Base-by-base conservation (phyloP, 2,888 invertebrate species). In the Sipha maydis region DNA sequence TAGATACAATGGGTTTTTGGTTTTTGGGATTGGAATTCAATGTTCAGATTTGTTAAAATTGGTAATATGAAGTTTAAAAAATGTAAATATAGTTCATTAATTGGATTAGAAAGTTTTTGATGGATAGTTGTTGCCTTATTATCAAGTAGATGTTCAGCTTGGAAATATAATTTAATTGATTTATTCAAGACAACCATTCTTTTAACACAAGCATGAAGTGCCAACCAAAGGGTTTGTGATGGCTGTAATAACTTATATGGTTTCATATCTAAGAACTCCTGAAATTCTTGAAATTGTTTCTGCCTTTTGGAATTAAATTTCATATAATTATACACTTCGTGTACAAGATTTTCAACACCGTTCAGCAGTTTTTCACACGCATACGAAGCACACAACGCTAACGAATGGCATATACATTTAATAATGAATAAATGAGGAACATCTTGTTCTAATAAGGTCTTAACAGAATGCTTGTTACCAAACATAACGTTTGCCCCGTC, bases 401-500 rank as follows among this genome's bases (percentile, higher is more conserved):
- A 91, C 84, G 91, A 91, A 89, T 92, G 91, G 89, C 91, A 92
- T n/a, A 91, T 91, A 86, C 91, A 92, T 90, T 91, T 92, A 85
- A 92, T 90, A 28, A 91, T 89, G 90, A 91, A 91, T 71, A 91
- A 90, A 90, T 91, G 31, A 48, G 91, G 91, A 28, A 91, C 90
- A 61, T 91, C 91, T 84, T 89, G 89, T 90, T 90, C 90, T 41
- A 92, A 90, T 56, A 91, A 89, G 28, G 91, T 90, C 31, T 90
- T 88, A 21, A 92, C 90, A 19, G 91, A 92, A 90, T 91, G 90
- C 75, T 91, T 89, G 28, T 73, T 69, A 4, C 91, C 91, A 90
- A 91, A 91, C 92, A 92, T 92, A 7, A 90, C 91, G 90, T 90
- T 91, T 3, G 92, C 91, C n/a, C 92, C 91, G 90, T 92, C 92